Percentiles rank a stretch among this genome's conserved stretches.
Evolutionary conservation across 2,113 vertebrate genomes (phyloP).

Genomic region (Microcebus jonahi): DNA sequence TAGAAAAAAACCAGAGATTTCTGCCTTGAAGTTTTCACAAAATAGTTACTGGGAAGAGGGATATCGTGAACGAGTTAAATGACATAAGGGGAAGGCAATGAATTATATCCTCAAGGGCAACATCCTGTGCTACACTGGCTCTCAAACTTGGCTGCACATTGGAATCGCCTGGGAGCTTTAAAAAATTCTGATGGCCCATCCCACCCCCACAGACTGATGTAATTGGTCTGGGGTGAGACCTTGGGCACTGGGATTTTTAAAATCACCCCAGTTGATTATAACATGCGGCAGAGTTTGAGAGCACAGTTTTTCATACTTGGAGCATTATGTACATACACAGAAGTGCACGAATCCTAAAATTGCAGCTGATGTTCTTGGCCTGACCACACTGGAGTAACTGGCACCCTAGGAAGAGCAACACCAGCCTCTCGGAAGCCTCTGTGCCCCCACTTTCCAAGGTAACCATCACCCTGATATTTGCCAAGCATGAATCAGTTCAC

Average conservation of each 20-base stretch:
- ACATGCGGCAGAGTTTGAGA: neutral
- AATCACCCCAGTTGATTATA: neutral
- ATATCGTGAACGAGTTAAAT: neutral
- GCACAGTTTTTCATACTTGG: neutral
- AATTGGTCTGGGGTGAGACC: neutral
- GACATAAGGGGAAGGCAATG: neutral
- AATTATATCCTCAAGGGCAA: neutral
- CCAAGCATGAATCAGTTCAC: neutral
- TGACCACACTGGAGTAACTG: neutral
- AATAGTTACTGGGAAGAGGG: neutral
- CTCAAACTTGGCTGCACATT: neutral
- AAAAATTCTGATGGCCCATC: neutral
- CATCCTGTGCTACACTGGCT: neutral
- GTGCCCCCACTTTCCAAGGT: neutral
- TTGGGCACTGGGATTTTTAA: neutral
- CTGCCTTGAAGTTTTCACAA: neutral
- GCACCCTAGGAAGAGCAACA: neutral
- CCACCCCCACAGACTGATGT: neutral
- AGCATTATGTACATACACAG: too few species aligned
- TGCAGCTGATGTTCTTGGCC: neutral
- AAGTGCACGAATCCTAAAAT: neutral
- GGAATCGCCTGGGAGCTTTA: slow-evolving; percentile 2
- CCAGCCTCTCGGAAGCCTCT: neutral
- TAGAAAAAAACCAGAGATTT: neutral
- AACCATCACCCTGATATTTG: too few species aligned